These are phyloP conservation scores for Tachyglossus aculeatus DNA, from an alignment of 2,797 vertebrate genomes.

Conservation along the genomic window DNA sequence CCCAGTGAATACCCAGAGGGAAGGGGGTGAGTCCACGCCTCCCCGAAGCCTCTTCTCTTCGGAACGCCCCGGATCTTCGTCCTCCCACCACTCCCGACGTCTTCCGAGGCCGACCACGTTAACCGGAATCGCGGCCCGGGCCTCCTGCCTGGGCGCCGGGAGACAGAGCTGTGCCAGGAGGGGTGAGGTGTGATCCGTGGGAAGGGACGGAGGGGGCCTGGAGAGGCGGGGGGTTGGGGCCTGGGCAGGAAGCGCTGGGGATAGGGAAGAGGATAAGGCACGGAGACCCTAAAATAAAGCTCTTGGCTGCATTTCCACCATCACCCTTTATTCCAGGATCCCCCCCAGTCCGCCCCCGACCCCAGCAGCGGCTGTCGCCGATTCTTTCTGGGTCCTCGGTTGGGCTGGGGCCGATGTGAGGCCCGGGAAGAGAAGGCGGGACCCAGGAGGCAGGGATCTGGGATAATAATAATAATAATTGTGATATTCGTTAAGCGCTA, in stretches of 20 bases:
- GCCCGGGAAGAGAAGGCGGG: too few relatives aligned
- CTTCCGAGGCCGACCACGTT: neutral
- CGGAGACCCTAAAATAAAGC: rapidly evolving
- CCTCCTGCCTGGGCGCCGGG: neutral
- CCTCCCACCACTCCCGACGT: too few relatives aligned
- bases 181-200: neutral
- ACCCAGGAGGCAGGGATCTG: too few relatives aligned
- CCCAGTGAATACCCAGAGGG: neutral
- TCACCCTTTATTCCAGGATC: neutral
- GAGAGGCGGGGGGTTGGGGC: neutral
- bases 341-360: neutral
- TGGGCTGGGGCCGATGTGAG: neutral
- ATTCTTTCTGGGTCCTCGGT: neutral
- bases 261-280: neutral
- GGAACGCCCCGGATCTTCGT: neutral
- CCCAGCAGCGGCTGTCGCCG: neutral
- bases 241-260: too few relatives aligned
- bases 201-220: neutral
- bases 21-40: neutral
- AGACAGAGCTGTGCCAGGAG: neutral
- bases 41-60: neutral
- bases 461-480: too few relatives aligned
- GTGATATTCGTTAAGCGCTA: too few relatives aligned
- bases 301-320: neutral
- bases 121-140: too few relatives aligned